phyloP scores from a whole-genome alignment of 1,140 invertebrate genomes.

The Macrotrachela quadricornifera region DNA sequence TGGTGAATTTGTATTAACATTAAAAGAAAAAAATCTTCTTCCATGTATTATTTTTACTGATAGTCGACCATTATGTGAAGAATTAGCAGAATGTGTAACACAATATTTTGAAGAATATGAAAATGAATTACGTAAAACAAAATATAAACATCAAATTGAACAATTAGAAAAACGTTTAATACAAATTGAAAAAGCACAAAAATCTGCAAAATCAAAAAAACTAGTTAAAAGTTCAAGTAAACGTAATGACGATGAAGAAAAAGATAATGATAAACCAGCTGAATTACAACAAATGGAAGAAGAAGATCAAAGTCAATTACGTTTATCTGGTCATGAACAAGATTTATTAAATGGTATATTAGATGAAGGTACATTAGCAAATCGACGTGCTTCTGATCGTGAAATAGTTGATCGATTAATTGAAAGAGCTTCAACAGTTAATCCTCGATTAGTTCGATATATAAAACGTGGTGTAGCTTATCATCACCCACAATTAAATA shows the following conservation, averaged over 20 bases:
- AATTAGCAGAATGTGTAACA: not conserved
- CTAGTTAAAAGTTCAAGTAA: too few relatives aligned
- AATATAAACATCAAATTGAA: not conserved
- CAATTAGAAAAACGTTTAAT: not conserved
- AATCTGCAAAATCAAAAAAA: too few relatives aligned
- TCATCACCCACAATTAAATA: not conserved
- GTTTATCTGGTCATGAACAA: too few relatives aligned
- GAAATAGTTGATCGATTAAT: too few relatives aligned
- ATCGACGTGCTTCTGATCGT: too few relatives aligned
- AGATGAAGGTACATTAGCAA: too few relatives aligned
- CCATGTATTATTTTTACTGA: not conserved
- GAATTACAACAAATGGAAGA: too few relatives aligned
- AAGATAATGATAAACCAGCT: too few relatives aligned
- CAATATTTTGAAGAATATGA: not conserved
- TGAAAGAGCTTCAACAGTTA: not conserved
- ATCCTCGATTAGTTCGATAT: not conserved
- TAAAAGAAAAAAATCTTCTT: not conserved
- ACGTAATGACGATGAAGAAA: too few relatives aligned
- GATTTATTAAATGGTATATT: too few relatives aligned
- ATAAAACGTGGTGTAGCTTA: not conserved
- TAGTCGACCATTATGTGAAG: not conserved
- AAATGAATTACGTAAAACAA: not conserved
- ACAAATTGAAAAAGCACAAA: not conserved
- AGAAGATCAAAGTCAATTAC: too few relatives aligned
- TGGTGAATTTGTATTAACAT: not conserved